Evolutionary conservation across 2,797 vertebrate species (phyloP).

Genomic region (Staurois parvus): DNA sequence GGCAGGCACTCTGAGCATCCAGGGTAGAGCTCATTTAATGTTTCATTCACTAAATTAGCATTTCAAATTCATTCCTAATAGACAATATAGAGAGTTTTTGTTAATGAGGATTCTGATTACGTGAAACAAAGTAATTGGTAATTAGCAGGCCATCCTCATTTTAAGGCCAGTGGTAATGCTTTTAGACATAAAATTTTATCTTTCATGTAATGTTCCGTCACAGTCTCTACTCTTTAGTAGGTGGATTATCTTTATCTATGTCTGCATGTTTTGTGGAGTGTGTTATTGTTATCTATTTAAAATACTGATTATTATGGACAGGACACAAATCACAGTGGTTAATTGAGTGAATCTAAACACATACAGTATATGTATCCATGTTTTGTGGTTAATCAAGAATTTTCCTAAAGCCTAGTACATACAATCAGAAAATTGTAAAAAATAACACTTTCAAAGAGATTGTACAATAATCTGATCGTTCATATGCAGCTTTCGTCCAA

Average conservation of each 20-base stretch:
- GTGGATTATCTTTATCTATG: not conserved
- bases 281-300: not conserved
- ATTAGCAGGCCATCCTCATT: conserved; percentile 80
- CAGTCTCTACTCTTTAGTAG: not conserved
- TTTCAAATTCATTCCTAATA: conserved; percentile 85
- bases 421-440: no score
- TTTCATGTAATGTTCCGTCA: conserved; percentile 4
- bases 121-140: conserved; percentile 84
- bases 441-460: no score
- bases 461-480: no score
- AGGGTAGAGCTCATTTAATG: conserved; percentile 82
- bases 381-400: conserved; percentile 27
- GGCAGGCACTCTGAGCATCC: conserved; percentile 78
- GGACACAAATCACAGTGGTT: conserved; percentile 27
- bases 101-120: conserved; percentile 86
- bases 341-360: conserved; percentile 24
- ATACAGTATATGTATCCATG: not conserved
- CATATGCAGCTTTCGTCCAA: no score
- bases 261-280: conserved; percentile 4
- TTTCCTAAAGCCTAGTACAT: no score
- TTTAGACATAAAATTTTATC: conserved; percentile 25
- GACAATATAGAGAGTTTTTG: conserved; percentile 83
- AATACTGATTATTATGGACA: conserved; percentile 11
- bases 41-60: conserved; percentile 86
- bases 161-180: conserved; percentile 6